Base-by-base conservation (phyloP, 2,113 vertebrate species). In the Syngnathoides biaculeatus region DNA sequence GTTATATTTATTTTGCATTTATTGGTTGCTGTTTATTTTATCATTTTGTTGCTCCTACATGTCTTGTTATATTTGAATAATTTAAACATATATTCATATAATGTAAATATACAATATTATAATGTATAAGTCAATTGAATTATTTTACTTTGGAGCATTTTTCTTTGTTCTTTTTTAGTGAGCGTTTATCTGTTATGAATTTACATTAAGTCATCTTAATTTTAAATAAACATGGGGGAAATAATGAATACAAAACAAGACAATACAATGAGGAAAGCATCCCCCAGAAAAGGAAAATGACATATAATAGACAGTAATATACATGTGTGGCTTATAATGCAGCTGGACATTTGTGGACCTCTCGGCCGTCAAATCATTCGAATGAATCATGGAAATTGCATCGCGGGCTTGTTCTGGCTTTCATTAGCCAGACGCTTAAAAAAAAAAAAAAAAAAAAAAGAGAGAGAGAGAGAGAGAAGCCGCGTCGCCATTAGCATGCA, bases 351-450 rank as follows among this genome's bases (percentile, higher is more conserved):
- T 64, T 71, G 80, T 75, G 45, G 45, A 62, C 10, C 70, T 74
- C 60, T 78, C 22, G 48, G 43, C 27, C 53, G 47, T 22, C 22
- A 65, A 75, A 56, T 47, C 76, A 57, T 61, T 61, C 42, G 38
- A 84, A 86, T 84, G 70, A 81, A 83, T 85, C 77, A 71, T 75
- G 65, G 62, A 78, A 79, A 78, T 86, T 64, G 79, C 80, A 80
- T 69, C 56, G 64, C 64, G 64, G 64, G 58, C 64, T n/a, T 20
- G 69, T 39, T 45, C 66, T 50, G 63, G 70, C 72, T 76, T 85
- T 88, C 72, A 86, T 84, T 81, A 84, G 63, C 63, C 65, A 50
- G 56, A 70, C 75, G 67, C 56, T 39, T 14, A 72, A 73, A 79
- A 74, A 69, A 64, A 78, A 57, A 82, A 58, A 66, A 69, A 61